Conservation (phyloP, 2,797 vertebrate genomes). For the Etheostoma perlongum region DNA sequence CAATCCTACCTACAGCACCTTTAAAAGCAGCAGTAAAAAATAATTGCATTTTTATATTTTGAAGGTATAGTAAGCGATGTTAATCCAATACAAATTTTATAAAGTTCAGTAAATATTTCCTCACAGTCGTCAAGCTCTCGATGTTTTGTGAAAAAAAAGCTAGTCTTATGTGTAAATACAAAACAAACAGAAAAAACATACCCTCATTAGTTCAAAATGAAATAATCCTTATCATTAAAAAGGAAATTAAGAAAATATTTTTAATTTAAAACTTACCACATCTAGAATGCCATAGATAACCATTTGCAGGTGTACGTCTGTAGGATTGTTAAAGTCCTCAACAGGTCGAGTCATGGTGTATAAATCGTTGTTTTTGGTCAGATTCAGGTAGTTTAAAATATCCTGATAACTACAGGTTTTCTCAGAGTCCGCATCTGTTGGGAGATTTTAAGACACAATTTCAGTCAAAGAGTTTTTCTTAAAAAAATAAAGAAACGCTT, state of each 20-base stretch:
- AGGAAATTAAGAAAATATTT: neutral
- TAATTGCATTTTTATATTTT: too few relatives aligned
- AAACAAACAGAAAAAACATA: too few relatives aligned
- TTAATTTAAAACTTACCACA: conserved; percentile 61
- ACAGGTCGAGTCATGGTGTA: conserved; percentile 72
- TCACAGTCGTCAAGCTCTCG: too few relatives aligned
- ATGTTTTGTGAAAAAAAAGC: too few relatives aligned
- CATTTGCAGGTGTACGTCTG: conserved; percentile 53
- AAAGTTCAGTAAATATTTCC: too few relatives aligned
- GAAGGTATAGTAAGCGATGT: too few relatives aligned
- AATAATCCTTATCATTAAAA: neutral
- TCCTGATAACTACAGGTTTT: conserved; percentile 67
- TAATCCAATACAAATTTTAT: too few relatives aligned
- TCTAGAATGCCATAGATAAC: conserved; percentile 72
- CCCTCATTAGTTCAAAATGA: too few relatives aligned
- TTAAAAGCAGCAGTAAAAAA: too few relatives aligned
- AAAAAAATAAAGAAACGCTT: too few relatives aligned
- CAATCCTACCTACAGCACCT: too few relatives aligned
- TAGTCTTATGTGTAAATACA: too few relatives aligned
- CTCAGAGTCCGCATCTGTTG: conserved; percentile 11
- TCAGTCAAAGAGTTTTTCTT: neutral
- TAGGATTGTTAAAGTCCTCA: conserved; percentile 62
- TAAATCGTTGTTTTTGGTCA: conserved; percentile 63
- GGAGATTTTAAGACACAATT: neutral
- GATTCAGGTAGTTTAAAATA: conserved; percentile 67